Conservation (phyloP, 2,888 invertebrate genomes). For the Elmis aenea region DNA sequence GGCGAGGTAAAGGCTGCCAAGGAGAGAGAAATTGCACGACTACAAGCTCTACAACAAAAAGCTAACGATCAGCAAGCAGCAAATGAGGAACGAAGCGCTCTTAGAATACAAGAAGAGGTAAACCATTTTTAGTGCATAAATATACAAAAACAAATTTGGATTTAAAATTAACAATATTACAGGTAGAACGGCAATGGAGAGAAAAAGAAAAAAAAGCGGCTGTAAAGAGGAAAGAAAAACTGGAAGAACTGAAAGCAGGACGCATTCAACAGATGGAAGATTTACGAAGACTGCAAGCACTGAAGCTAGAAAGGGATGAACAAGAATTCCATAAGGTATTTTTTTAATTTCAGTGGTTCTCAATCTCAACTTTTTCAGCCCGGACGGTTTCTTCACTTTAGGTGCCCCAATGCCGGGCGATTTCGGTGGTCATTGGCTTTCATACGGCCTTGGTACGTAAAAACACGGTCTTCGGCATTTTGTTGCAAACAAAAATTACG, state of each 20-base stretch:
- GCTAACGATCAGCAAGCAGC: constrained; percentile 49
- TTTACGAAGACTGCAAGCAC: constrained; percentile 57
- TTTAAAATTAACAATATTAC: no score
- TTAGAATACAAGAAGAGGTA: constrained; percentile 53
- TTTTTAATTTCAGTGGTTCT: no score
- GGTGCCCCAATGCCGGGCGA: no score
- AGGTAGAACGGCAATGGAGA: constrained; percentile 67
- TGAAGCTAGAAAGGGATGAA: constrained; percentile 60
- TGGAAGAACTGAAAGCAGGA: constrained; percentile 45
- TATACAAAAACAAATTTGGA: constrained; percentile 47
- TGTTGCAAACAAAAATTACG: no score
- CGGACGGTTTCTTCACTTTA: no score
- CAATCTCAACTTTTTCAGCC: no score
- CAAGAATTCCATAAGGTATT: constrained; percentile 40
- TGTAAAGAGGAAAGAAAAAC: constrained; percentile 51
- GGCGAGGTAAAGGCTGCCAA: constrained; percentile 54
- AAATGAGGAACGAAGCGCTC: constrained; percentile 50
- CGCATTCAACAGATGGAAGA: constrained; percentile 50
- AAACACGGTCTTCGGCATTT: no score
- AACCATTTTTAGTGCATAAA: no score
- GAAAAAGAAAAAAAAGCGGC: constrained; percentile 60
- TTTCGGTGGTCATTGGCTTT: no score
- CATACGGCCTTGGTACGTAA: no score
- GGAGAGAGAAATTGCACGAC: constrained; percentile 55
- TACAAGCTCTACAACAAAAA: constrained; percentile 51